Conservation (phyloP, 2,888 invertebrate species). For the Blera fallax region DNA sequence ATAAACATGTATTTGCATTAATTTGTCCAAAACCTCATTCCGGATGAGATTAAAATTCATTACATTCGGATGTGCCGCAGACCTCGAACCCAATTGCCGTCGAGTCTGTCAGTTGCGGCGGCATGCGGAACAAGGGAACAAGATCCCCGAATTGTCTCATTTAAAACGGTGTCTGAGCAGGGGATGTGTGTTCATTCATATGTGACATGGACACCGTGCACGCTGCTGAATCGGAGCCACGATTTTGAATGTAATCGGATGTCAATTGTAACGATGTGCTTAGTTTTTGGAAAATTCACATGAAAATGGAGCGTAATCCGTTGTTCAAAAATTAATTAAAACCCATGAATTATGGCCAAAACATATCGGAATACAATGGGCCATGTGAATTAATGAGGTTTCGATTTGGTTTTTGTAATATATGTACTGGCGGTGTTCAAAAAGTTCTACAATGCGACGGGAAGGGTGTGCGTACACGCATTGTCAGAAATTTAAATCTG, state of each 20-base stretch:
- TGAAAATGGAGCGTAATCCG: constrained; percentile 15
- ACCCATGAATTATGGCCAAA: constrained; percentile 45
- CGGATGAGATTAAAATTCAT: constrained; percentile 72
- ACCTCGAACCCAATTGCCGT: constrained; percentile 54
- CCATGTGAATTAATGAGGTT: constrained; percentile 42
- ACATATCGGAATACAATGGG: constrained; percentile 39
- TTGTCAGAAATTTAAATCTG: neutral
- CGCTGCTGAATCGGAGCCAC: constrained; percentile 16
- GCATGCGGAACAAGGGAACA: neutral
- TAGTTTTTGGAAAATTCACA: constrained; percentile 21
- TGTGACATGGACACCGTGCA: constrained; percentile 5
- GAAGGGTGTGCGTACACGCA: neutral
- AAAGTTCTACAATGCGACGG: neutral
- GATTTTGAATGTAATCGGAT: constrained; percentile 62
- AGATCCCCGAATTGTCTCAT: neutral
- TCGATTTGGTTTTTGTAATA: constrained; percentile 9
- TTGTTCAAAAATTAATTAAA: constrained; percentile 69
- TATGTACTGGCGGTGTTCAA: neutral
- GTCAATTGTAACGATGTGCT: constrained; percentile 64
- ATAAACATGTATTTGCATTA: constrained; percentile 71
- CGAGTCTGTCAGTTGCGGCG: constrained; percentile 34
- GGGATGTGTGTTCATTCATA: constrained; percentile 13
- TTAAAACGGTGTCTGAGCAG: neutral
- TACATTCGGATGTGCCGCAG: constrained; percentile 65
- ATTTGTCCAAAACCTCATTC: constrained; percentile 67